Evolutionary conservation across 2,888 invertebrate species (phyloP), one percentile per base, ranked within the genome.

Genomic region (Tiliacea aurago): DNA sequence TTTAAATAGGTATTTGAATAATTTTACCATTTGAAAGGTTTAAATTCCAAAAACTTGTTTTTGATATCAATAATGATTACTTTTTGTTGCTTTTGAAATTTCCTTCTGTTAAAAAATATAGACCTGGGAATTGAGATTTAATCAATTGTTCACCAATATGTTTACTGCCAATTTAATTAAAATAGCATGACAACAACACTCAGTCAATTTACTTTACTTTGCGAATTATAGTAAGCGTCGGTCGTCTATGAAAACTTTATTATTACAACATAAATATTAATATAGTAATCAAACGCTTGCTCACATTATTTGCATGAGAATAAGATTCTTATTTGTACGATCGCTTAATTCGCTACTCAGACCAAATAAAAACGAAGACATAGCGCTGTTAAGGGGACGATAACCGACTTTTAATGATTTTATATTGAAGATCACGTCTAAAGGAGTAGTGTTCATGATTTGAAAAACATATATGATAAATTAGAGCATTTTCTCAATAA

Each of bases 1-100:
- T 59, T 53, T 28, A 11, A 2, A 18, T 55, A 28, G 55, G 28
- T 23, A 58, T 59, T 37, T 56, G 3, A 71, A 70, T 47, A 28
- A 71, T 56, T 55, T 69, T 55, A 23, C 23, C 43, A 53, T 70
- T 45, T 10, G 5, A 56, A 53, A 69, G 33, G 3, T 55, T 45
- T 15, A 15, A 43, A 53, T 45, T 37, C 9, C 5, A 37, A 43
- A 20, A 28, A 23, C 15, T 74, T 74, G 20, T 59, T 23, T 15
- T 13, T n/a, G 1, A 11, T 56, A 58, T 20, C 5, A 72, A 28
- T 10, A 28, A 15, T 55, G 28, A 23, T 53, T 69, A 2, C 4
- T 45, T 43, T 33, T 53, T 28, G 3, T 37, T 28, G 3, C 4
- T 23, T 37, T 53, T 23, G 1, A 18, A 11, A 63, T 20, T 23